Conservation (phyloP, 1,140 invertebrate genomes). For the Campoletis sonorensis region DNA sequence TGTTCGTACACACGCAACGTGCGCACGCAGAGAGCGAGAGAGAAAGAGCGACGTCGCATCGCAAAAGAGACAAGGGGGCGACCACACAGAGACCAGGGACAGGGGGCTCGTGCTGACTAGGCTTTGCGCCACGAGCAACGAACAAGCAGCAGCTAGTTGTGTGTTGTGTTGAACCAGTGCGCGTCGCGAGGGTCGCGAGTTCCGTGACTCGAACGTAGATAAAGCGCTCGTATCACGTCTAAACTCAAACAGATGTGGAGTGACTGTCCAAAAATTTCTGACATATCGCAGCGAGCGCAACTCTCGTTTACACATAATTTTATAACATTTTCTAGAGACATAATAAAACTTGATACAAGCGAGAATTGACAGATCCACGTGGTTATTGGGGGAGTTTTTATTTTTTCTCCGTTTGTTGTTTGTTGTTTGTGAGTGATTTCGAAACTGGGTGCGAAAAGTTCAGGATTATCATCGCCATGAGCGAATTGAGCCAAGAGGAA, state of each 20-base stretch:
- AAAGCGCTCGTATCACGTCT: constrained; percentile 38
- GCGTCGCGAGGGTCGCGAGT: constrained; percentile 18
- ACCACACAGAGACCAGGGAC: not conserved
- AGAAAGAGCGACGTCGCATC: not conserved
- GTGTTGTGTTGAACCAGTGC: not conserved
- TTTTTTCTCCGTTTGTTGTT: not conserved
- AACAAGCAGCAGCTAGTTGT: not conserved
- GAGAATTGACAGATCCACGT: not conserved
- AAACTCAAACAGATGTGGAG: constrained; percentile 67
- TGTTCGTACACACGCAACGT: too few relatives aligned
- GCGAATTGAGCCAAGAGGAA: constrained; percentile 86
- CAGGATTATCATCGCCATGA: constrained; percentile 75
- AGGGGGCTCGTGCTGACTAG: not conserved
- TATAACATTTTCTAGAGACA: constrained; percentile 2
- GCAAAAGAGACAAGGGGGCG: not conserved
- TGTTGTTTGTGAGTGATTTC: constrained; percentile 7
- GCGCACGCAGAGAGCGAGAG: not conserved
- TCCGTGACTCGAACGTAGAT: constrained; percentile 37
- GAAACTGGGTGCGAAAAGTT: constrained; percentile 34
- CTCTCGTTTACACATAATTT: constrained; percentile 40
- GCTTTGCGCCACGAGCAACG: not conserved
- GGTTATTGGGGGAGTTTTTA: not conserved
- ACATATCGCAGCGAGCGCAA: constrained; percentile 57
- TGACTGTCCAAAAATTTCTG: constrained; percentile 69
- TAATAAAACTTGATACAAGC: constrained; percentile 24